phyloP scores from a whole-genome alignment of 1,140 invertebrate genomes.

The Saxidomus purpurata region DNA sequence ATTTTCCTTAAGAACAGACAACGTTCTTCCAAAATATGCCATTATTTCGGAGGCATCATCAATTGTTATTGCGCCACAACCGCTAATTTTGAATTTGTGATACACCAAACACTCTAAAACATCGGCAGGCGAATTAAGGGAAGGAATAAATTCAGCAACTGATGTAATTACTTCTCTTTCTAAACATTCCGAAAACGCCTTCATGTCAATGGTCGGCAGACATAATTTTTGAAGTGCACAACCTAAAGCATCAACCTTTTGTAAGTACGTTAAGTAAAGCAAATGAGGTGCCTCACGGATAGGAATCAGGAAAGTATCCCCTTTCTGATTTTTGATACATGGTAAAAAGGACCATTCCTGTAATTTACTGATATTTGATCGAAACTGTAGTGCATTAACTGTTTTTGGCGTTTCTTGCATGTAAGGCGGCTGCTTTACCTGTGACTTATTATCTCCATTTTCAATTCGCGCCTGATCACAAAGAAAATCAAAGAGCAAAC shows the following conservation, averaged over 20 bases:
- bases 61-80: not conserved
- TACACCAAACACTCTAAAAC: slow-evolving; percentile 4
- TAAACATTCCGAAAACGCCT: not conserved
- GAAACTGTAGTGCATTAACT: not conserved
- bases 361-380: not conserved
- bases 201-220: not conserved
- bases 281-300: not conserved
- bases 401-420: not conserved
- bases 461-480: not conserved
- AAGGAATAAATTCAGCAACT: not conserved
- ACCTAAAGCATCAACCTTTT: not conserved
- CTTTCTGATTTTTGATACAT: not conserved
- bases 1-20: not conserved
- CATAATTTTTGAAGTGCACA: not conserved
- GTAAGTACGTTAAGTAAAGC: not conserved
- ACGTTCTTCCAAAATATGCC: not conserved
- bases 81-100: not conserved
- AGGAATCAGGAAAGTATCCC: not conserved
- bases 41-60: not conserved
- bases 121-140: not conserved
- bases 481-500: slow-evolving; percentile 32
- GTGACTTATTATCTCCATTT: not conserved
- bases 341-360: slow-evolving; percentile 35
- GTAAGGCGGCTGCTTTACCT: not conserved
- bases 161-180: not conserved